Percentiles rank a stretch among this genome's conserved stretches.
Conservation (phyloP, 2,113 vertebrate species). For the Acrocephalus arundinaceus region DNA sequence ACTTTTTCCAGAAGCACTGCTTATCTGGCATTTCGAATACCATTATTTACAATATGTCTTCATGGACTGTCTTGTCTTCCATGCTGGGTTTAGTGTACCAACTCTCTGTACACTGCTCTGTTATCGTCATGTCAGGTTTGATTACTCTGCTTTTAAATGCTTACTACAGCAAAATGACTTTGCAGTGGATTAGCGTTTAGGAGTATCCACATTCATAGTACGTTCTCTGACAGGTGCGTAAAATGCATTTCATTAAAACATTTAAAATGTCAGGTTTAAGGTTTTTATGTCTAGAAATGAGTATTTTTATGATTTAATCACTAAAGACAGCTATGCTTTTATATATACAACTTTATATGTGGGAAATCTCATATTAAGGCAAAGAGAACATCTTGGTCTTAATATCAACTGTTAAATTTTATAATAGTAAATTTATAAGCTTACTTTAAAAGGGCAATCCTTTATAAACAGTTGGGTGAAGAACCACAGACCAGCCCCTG, state of each 20-base stretch:
- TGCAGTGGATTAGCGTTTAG: not conserved
- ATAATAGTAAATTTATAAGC: not conserved
- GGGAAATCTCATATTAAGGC: not conserved
- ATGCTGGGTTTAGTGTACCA: not conserved
- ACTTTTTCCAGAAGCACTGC: not conserved
- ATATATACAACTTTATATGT: not conserved
- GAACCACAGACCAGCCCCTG: not conserved
- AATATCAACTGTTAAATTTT: not conserved
- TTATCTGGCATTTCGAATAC: not conserved
- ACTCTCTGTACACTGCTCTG: not conserved
- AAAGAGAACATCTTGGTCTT: not conserved
- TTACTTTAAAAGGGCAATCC: not conserved
- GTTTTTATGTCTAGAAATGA: not conserved
- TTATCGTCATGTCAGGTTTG: not conserved
- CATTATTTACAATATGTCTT: not conserved
- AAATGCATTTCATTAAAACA: not conserved
- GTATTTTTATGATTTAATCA: not conserved
- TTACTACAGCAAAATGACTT: not conserved
- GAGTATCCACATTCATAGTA: not conserved
- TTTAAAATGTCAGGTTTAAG: not conserved
- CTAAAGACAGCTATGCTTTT: not conserved
- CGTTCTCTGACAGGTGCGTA: not conserved
- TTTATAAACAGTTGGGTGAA: not conserved
- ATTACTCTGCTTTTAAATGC: conserved; percentile 4
- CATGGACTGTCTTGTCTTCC: not conserved